These are phyloP conservation scores for Bergia puertoricense DNA, from an alignment of 92 coral and sea anemone species.

Conservation along the genomic window DNA sequence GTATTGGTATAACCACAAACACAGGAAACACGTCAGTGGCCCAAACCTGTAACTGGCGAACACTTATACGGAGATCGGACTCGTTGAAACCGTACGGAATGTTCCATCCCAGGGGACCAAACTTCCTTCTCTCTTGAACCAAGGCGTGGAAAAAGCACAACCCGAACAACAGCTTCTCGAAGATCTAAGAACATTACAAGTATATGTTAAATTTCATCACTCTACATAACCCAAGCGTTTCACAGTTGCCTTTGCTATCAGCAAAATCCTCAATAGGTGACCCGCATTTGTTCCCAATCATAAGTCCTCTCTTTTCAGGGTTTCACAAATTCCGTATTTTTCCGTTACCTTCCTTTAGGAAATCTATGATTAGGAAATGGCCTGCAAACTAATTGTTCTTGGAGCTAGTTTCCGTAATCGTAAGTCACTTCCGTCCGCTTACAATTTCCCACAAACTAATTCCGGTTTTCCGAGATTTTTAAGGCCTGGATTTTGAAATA, in stretches of 20 bases:
- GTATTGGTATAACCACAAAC: not conserved
- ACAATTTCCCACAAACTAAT: too few species aligned
- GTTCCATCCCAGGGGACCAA: slow-evolving; percentile 99
- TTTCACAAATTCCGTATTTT: too few species aligned
- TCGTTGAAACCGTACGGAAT: slow-evolving; percentile 99
- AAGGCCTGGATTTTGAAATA: too few species aligned
- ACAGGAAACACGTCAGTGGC: not conserved
- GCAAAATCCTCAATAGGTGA: not conserved
- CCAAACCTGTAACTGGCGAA: slow-evolving; percentile 92
- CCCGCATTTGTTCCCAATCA: too few species aligned
- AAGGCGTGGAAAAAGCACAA: slow-evolving; percentile 98
- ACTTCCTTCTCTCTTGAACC: slow-evolving; percentile 97
- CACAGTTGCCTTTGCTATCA: not conserved
- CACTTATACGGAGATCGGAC: slow-evolving; percentile 96
- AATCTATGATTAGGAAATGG: too few species aligned
- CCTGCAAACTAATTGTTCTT: too few species aligned
- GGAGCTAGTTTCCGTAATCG: too few species aligned
- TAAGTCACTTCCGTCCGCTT: too few species aligned
- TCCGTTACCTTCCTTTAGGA: too few species aligned
- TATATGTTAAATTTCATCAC: not conserved
- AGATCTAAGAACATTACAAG: slow-evolving; percentile 57
- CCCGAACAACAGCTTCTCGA: slow-evolving; percentile 96
- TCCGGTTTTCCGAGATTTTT: too few species aligned
- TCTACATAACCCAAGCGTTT: not conserved
- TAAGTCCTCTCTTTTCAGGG: too few species aligned